Conservation (phyloP, 2,797 vertebrate genomes). For the Argya squamiceps region DNA sequence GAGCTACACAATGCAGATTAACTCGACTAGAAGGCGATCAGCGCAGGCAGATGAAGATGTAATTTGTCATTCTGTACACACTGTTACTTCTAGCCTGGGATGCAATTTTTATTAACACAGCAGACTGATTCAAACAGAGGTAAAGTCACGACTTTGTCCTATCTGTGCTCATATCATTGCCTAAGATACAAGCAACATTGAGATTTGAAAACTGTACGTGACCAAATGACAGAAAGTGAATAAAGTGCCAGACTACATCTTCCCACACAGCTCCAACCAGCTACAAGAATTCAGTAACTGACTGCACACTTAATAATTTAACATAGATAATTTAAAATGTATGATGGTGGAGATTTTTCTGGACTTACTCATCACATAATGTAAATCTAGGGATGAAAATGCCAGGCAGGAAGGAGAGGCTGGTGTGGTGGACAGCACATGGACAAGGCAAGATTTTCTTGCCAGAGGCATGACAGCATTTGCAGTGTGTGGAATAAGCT, state of each 20-base stretch:
- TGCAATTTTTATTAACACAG: background rate
- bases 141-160: background rate
- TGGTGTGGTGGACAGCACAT: background rate
- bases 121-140: background rate
- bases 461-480: background rate
- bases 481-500: background rate
- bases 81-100: background rate
- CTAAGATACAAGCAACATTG: accelerated
- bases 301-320: background rate
- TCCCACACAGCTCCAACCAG: background rate
- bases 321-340: background rate
- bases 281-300: background rate
- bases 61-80: background rate
- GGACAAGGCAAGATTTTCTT: background rate
- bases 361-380: background rate
- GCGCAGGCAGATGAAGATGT: slow-evolving; percentile 21
- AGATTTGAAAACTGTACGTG: background rate
- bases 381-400: background rate
- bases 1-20: slow-evolving; percentile 16
- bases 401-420: background rate
- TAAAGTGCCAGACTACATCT: background rate
- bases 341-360: background rate
- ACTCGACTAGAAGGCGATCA: slow-evolving; percentile 22
- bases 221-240: background rate
- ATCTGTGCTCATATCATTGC: background rate